A percentile compares a stretch with the other conserved stretches of the same genome.
These are phyloP conservation scores for Cydia strobilella DNA, from an alignment of 1,140 invertebrate genomes.

Conservation along the genomic window DNA sequence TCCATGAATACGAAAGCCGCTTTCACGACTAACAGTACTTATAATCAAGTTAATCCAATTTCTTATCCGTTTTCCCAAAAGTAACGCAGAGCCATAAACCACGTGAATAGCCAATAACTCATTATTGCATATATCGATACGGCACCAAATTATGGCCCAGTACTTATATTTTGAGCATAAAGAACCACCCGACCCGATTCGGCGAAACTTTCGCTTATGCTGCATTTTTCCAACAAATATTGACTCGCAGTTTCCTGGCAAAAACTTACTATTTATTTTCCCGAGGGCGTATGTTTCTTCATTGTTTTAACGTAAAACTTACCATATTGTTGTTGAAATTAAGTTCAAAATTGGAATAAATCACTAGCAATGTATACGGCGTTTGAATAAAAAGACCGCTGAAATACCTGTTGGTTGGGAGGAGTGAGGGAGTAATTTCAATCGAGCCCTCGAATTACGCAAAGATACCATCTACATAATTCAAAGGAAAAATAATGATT, in stretches of 20 bases:
- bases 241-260: background rate
- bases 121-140: conserved; percentile 4
- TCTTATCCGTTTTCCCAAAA: background rate
- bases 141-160: background rate
- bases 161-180: background rate
- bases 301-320: background rate
- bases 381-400: background rate
- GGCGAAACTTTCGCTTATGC: background rate
- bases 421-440: background rate
- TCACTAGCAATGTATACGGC: background rate
- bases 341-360: background rate
- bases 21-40: background rate
- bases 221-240: conserved; percentile 4
- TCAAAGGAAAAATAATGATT: background rate
- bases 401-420: background rate
- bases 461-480: background rate
- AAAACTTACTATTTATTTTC: background rate
- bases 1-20: background rate
- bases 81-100: background rate
- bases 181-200: background rate
- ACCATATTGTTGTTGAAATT: background rate
- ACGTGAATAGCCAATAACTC: conserved; percentile 16
- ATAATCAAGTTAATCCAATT: background rate
- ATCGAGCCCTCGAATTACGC: background rate
- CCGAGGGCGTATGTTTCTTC: background rate